A percentile compares a stretch with the other conserved stretches of the same genome.
Evolutionary conservation across 53 echinoderm and acorn worm species (phyloP).

Genomic region (Arbacia lixula): DNA sequence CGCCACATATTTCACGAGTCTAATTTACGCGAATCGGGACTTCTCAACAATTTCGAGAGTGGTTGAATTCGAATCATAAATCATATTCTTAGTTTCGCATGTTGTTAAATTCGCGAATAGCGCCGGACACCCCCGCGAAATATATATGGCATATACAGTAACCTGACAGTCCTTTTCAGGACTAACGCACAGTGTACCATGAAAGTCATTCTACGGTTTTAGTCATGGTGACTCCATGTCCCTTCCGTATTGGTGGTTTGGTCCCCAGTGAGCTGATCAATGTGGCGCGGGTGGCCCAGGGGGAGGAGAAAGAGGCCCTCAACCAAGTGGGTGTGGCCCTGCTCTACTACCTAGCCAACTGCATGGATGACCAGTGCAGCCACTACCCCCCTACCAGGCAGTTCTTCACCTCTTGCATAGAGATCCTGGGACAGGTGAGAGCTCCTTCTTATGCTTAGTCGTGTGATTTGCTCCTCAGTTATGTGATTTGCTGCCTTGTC

Average conservation of each 20-base stretch:
- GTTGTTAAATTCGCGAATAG: too few relatives aligned
- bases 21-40: too few relatives aligned
- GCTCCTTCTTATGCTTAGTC: background rate
- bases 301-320: conserved; percentile 64
- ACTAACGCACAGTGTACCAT: too few relatives aligned
- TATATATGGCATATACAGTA: too few relatives aligned
- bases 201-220: background rate
- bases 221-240: background rate
- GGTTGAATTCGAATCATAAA: too few relatives aligned
- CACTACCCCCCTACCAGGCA: conserved; percentile 99
- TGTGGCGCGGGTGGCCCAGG: conserved; percentile 32
- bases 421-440: conserved; percentile 91
- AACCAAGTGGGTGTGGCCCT: conserved; percentile 83
- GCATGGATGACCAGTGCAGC: conserved; percentile 83
- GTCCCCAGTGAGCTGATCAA: conserved; percentile 82
- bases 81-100: too few relatives aligned
- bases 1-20: too few relatives aligned
- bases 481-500: background rate
- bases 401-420: conserved; percentile 97
- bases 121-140: too few relatives aligned
- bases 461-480: background rate
- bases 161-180: too few relatives aligned
- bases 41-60: too few relatives aligned
- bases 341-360: conserved; percentile 85
- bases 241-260: too few relatives aligned